Conservation (phyloP, 2,888 invertebrate species). For the Pristionchus mayeri region DNA sequence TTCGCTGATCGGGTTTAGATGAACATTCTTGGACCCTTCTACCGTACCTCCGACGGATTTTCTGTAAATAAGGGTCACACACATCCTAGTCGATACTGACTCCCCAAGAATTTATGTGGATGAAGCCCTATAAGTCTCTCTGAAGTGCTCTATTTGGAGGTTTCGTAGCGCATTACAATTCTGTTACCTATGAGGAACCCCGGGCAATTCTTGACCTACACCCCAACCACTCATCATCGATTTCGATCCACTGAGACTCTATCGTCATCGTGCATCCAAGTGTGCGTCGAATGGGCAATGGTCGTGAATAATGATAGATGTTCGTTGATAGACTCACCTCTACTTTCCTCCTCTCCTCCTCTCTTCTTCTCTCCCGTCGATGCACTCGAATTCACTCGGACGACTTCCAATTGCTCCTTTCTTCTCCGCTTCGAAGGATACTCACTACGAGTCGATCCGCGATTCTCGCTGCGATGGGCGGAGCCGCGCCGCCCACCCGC, state of each 20-base stretch:
- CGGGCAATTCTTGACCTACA: no score
- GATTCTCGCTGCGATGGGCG: neutral
- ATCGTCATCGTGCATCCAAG: constrained; percentile 4
- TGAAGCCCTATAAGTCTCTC: no score
- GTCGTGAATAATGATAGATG: constrained; percentile 41
- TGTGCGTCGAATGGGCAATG: neutral
- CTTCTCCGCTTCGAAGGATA: constrained; percentile 30
- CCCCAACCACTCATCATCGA: neutral
- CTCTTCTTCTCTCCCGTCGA: constrained; percentile 18
- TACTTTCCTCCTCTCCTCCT: neutral
- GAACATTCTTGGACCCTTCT: no score
- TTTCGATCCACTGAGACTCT: neutral
- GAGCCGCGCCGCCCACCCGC: neutral
- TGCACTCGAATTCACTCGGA: constrained; percentile 50
- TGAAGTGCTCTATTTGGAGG: no score
- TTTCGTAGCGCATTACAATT: no score
- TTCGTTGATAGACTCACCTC: constrained; percentile 46
- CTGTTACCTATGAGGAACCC: no score
- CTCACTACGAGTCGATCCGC: constrained; percentile 32
- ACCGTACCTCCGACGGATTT: no score
- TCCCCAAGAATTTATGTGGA: no score
- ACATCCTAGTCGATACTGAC: no score
- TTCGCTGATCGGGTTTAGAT: no score
- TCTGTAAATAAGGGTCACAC: no score
- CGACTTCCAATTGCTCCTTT: constrained; percentile 35